Conservation (phyloP, 2,888 invertebrate species). For the Ectropis crepuscularia region DNA sequence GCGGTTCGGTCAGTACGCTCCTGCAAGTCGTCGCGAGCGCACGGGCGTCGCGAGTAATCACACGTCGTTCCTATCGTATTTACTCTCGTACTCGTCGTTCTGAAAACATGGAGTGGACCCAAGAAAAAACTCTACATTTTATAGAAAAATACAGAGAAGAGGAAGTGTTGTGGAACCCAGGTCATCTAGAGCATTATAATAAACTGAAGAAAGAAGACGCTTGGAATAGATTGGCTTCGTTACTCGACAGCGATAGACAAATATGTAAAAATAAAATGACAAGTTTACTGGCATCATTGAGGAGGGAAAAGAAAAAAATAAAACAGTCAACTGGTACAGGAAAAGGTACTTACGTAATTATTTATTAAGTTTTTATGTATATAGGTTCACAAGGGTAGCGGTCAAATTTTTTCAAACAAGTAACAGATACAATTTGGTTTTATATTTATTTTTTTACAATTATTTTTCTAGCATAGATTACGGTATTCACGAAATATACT, state of each 20-base stretch:
- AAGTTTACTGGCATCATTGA: conserved; percentile 40
- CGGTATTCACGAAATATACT: conserved; percentile 24
- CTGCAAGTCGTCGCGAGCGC: conserved; percentile 18
- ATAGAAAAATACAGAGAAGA: conserved; percentile 42
- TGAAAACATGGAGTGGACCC: conserved; percentile 42
- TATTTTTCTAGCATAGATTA: conserved; percentile 21
- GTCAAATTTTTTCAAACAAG: not conserved
- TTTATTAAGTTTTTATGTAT: conserved; percentile 27
- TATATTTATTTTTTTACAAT: conserved; percentile 9
- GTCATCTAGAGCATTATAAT: conserved; percentile 41
- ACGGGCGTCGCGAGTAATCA: conserved; percentile 34
- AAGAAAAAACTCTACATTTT: conserved; percentile 28
- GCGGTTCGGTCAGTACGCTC: conserved; percentile 9
- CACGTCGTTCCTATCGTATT: conserved; percentile 32
- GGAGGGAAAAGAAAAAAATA: conserved; percentile 39
- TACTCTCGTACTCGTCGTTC: conserved; percentile 17
- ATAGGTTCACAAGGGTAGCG: conserved; percentile 3
- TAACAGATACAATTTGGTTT: conserved; percentile 21
- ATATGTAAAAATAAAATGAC: conserved; percentile 37
- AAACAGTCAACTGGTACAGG: conserved; percentile 42
- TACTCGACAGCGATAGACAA: conserved; percentile 13
- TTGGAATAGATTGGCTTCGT: conserved; percentile 40
- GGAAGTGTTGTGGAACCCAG: conserved; percentile 40
- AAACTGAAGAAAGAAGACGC: conserved; percentile 45
- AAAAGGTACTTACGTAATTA: conserved; percentile 29